Base-by-base conservation (phyloP, 2,888 invertebrate genomes). In the Galerucella nymphaeae region DNA sequence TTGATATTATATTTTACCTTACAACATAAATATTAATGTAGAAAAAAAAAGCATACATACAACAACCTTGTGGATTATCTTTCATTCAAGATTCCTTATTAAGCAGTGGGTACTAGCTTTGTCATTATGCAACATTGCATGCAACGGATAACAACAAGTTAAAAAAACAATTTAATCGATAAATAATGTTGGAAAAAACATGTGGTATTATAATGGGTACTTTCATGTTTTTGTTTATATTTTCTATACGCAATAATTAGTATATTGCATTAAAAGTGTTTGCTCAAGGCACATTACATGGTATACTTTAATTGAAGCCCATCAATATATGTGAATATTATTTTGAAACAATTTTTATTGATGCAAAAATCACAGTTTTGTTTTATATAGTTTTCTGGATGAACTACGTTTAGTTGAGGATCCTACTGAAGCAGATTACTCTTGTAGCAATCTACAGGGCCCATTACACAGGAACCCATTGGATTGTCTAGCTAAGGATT, bases 21-120 rank as follows among this genome's bases (percentile, higher is more conserved):
- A 10, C 3, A 53, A 53, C 53, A 53, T 58, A 58, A 58, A 58
- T 58, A 58, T 58, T 58, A 30, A 30, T 58, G 23, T 23, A 14
- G 1, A 30, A 30, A 58, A 23, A 8, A 23, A 30, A 58, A 30
- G n/a, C 13, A 23, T 58, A 58, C 58, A 16, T 2, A 38, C 14
- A 57, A 57, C 30, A 16, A 58, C 58, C 58, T 58, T 30, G 58
- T 30, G 14, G 8, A 53, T 58, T 14, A 58, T 58, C 14, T 30
- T 14, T 14, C n/a, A 30, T 13, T 13, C 30, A 23, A 11, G 55
- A 57, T 57, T 57, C 20, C 55, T 57, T 57, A 57, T 57, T 18
- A 57, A 57, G 20, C 11, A 13, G 10, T 57, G 4, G 55, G 20
- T 11, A 57, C 20, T 23, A 11, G 2, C 55, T 20, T 48, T 48